Evolutionary conservation across 2,113 vertebrate species (phyloP), one percentile per base, ranked within the genome.

Genomic region (Actenoides lindsayi): DNA sequence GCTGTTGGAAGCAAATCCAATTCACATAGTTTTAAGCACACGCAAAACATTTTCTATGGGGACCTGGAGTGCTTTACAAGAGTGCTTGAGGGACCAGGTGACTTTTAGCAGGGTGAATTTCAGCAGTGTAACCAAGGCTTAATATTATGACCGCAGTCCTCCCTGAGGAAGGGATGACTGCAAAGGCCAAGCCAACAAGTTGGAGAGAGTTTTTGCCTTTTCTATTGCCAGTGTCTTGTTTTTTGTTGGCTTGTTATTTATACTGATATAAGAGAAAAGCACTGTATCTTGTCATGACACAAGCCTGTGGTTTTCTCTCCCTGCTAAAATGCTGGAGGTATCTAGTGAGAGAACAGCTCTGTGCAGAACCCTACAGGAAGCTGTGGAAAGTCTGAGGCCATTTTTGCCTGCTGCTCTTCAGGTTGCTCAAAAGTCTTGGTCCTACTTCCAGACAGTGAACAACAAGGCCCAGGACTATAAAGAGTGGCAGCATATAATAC

Each of bases 21-120:
- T 95, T 62, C 91, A 94, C 83, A 80, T 63, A 84, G 89, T 94
- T 96, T 89, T 85, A 89, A 94, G 89, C 46, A 74, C 80, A 94
- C 4, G 28, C 70, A 85, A 94, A 91, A 53, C 75, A 30, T 90
- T 95, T 93, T 94, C 84, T 85, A 1, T 44, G 92, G 90, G 86
- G 85, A 89, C 44, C 44, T 93, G 73, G 89, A 83, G 80, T 82
- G 89, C 62, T 93, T 93, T 87, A 89, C 28, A 44, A 93, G 93
- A 89, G 65, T 0, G 8, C 94, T 93, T 31, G 6, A 87, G 81
- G 81, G 80, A 94, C 95, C 92, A 87, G 83, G 91, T 94, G 87
- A 94, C 94, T 94, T 89, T 79, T 41, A 62, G 77, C 53, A 6
- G 10, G 25, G 70, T 70, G 94, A 87, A 77, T 65, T 95, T 94